Evolutionary conservation across 1,140 invertebrate species (phyloP).

Genomic region (Penaeus vannamei): DNA sequence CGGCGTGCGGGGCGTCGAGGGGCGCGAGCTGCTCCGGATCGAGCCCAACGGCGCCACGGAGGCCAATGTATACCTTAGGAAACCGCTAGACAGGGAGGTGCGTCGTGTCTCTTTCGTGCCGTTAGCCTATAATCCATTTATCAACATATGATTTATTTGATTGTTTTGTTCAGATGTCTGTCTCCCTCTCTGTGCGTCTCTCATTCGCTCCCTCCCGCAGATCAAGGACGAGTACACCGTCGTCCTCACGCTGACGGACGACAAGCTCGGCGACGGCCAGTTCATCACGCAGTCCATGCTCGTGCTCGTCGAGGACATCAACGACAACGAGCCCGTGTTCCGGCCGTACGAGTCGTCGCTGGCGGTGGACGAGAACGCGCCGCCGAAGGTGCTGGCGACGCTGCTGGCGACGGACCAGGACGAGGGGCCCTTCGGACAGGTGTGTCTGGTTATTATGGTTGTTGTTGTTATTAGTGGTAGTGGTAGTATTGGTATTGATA

Average conservation of each 20-base stretch:
- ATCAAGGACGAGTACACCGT: constrained; percentile 88
- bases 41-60: constrained; percentile 85
- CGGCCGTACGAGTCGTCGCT: constrained; percentile 87
- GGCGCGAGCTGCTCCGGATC: constrained; percentile 87
- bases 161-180: neutral
- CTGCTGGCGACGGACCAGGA: constrained; percentile 91
- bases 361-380: constrained; percentile 83
- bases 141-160: neutral
- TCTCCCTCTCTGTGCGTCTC: neutral
- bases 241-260: constrained; percentile 90
- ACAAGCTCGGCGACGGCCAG: constrained; percentile 87
- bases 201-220: constrained; percentile 72
- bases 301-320: constrained; percentile 90
- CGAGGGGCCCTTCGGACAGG: constrained; percentile 92
- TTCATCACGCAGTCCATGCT: constrained; percentile 92
- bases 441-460: constrained; percentile 69
- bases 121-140: neutral
- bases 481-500: too few species aligned
- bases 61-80: constrained; percentile 89
- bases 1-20: constrained; percentile 83
- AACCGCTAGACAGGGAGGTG: constrained; percentile 92
- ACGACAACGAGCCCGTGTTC: constrained; percentile 92
- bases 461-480: too few species aligned
- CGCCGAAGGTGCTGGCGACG: constrained; percentile 80
- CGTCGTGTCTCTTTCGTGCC: constrained; percentile 2